Evolutionary conservation across 2,888 invertebrate genomes (phyloP), one percentile per base, ranked within the genome.

Genomic region (Archips crataeganus): DNA sequence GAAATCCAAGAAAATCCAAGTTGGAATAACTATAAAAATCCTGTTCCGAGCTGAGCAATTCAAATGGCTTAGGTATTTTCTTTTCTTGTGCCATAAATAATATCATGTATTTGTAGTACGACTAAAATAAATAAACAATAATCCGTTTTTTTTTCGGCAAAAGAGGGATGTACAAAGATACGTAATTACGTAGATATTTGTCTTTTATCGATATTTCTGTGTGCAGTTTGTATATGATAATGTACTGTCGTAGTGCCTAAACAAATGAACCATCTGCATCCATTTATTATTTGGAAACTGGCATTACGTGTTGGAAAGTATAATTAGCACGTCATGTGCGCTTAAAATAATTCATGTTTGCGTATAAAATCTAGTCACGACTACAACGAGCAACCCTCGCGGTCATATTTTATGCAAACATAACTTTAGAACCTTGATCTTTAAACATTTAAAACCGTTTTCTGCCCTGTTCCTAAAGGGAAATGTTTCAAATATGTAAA

Each of bases 371-470:
- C 32, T 11, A 57, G 57, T 57, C 57, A 11, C 57, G 32, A 57
- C 3, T 32, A 32, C 57, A n/a, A 49, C 63, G n/a, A 2, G 13
- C 34, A n/a, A 11, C n/a, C 13, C 51, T 64, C 45, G 36, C 13
- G 42, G 10, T 36, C 15, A 45, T 70, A 15, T 69, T 61, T 69
- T 47, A 70, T 47, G 57, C 54, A 59, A 15, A 15, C 13, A 9
- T 39, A 39, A 57, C 42, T 54, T 63, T 15, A 66, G 42, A 54
- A 54, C 45, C 57, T 63, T 59, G n/a, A 59, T 63, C 36, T 68
- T 73, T 63, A 64, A 73, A 65, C 49, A 69, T 69, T 74, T 64
- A 69, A 74, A 69, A 42, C 63, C 64, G 63, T 47, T 64, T 51
- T 32, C 47, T 57, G 54, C 60, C 36, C 23, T 36, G 39, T 34